A percentile compares a stretch with the other conserved stretches of the same genome.
phyloP scores from a whole-genome alignment of 2,888 invertebrate species.

The Dolomedes plantarius region DNA sequence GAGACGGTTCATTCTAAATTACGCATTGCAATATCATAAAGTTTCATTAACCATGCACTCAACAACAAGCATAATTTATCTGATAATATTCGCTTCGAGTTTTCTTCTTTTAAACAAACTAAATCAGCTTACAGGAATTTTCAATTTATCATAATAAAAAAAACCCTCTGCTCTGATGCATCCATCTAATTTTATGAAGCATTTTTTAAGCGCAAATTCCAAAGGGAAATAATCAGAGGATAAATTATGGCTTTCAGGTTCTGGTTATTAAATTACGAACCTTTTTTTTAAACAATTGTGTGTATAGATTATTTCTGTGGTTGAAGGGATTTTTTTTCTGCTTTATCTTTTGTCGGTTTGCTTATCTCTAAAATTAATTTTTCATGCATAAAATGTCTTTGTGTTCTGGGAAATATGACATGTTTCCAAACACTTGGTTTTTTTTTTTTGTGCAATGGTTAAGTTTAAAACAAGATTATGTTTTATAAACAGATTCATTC shows the following conservation, averaged over 20 bases:
- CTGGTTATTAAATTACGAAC: background rate
- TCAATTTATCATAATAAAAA: background rate
- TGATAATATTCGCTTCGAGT: background rate
- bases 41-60: background rate
- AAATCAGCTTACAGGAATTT: background rate
- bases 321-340: no score
- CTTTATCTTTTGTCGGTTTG: no score
- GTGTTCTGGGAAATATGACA: no score
- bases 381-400: no score
- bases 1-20: background rate
- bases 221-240: background rate
- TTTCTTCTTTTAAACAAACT: background rate
- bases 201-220: background rate
- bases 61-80: background rate
- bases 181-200: background rate
- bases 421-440: no score
- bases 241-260: background rate
- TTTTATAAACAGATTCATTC: no score
- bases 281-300: no score
- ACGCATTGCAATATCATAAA: background rate
- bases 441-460: no score
- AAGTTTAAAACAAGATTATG: no score
- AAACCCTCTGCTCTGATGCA: background rate
- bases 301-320: no score
- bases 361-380: no score